Evolutionary conservation across 2,113 vertebrate species (phyloP), one percentile per base, ranked within the genome.

Genomic region (Myanophis thanlyinensis): DNA sequence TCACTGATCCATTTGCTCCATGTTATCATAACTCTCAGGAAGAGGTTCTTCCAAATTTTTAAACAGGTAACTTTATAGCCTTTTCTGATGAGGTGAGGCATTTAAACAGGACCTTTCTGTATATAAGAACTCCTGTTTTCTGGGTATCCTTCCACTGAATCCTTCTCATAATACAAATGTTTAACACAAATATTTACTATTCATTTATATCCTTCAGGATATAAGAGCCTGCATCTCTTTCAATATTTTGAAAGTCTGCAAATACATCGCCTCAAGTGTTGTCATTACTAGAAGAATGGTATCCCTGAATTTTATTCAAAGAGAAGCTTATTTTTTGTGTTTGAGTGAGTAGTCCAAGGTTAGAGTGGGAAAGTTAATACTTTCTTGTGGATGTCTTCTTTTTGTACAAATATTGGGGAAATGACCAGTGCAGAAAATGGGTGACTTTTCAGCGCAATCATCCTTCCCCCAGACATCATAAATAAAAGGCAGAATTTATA

Each of bases 401-500:
- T 92, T 87, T 93, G 73, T 22, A 80, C 73, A 80, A 44, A 80
- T 40, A 80, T 20, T 80, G 73, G 35, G 35, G 3, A 44, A 80
- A 80, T 44, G 73, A 40, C 73, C 20, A 0, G 18, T 80, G 22
- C 10, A 53, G 93, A 93, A 84, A 92, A 89, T 91, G 91, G 92
- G 62, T 90, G 48, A 93, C 94, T 87, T 86, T 93, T 30, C 88
- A 93, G 92, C 93, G 46, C 48, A 53, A n/a, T 30, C 30, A 73
- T 15, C 67, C 94, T 93, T 87, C 89, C 91, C 91, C 48, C 0
- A 91, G 87, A 30, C 44, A 56, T 6, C 40, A 86, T 73, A 87
- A 92, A 94, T 91, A 92, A 95, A 93, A 23, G 35, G 13, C 52
- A 4, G 91, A 93, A 93, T 94, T 96, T 96, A 56, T 94, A 94